Evolutionary conservation across 2,113 vertebrate genomes (phyloP), one percentile per base, ranked within the genome.

Genomic region (Equus quagga): DNA sequence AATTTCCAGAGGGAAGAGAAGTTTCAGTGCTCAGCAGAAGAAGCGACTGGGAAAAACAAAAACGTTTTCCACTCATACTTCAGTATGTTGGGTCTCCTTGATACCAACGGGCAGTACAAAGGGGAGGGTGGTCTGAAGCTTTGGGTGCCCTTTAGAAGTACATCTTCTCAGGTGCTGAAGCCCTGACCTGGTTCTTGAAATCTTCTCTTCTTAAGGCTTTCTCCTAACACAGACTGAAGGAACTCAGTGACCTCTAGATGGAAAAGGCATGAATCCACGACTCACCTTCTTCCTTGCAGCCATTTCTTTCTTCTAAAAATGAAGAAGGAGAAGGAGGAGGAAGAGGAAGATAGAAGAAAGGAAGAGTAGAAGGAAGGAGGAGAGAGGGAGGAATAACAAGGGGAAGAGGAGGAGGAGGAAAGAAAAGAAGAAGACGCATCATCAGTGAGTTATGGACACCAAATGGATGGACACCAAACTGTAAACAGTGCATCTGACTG

Each of bases 241-340:
- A 13, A 8, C 62, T 36, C 41, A 0, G 28, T 2, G 46, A 21
- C 8, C 13, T 36, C 0, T 0, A 10, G 8, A 9, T 19, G 44
- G 67, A 31, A 62, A 10, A 4, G 24, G 28, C 14, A 1, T 0
- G 0, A 2, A 0, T 8, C 19, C n/a, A 1, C 0, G 1, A 90
- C 95, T 69, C 12, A 97, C 97, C 96, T 92, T 56, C 89, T 2
- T 97, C 84, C 51, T 90, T 92, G 58, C 97, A 98, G 81, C 67
- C 56, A 10, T 1, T 87, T 4, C 83, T 94, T 87, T 98, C 96
- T 83, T 98, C 97, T 98, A 24, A 51, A 85, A 31, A 21, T 3
- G 31, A 44, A 49, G 36, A 41, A 10, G 28, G 24, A 67, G 11
- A 6, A 44, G 41, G 26, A 83, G 24, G 28, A 44, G 36, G 46